Conservation (phyloP, 2,888 invertebrate genomes). For the Ichneumoninae sp. region DNA sequence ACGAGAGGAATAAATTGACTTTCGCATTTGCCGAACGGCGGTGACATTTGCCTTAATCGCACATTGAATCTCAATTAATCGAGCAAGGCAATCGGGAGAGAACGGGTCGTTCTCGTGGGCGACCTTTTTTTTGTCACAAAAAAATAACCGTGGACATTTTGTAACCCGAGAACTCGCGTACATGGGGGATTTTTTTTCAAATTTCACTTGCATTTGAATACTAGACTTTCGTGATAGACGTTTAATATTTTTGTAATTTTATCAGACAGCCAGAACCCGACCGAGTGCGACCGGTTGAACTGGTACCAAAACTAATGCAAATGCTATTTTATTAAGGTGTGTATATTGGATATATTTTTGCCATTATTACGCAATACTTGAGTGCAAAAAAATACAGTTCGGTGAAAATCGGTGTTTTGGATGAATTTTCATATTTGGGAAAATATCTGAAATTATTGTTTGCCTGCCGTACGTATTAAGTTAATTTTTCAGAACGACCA, state of each 20-base stretch:
- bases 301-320: background rate
- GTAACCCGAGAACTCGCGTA: constrained; percentile 13
- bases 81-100: background rate
- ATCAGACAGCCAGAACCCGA: background rate
- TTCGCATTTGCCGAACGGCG: constrained; percentile 41
- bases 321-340: background rate
- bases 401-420: background rate
- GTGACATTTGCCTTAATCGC: constrained; percentile 56
- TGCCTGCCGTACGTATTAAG: too few species aligned
- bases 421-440: too few species aligned
- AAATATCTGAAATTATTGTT: background rate
- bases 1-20: constrained; percentile 52
- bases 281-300: background rate
- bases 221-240: background rate
- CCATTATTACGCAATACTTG: background rate
- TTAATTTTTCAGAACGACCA: too few species aligned
- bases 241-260: constrained; percentile 19
- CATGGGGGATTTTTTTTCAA: background rate
- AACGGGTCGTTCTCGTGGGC: constrained; percentile 8
- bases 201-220: constrained; percentile 25
- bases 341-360: constrained; percentile 1
- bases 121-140: background rate
- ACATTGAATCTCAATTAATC: constrained; percentile 45
- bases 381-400: background rate
- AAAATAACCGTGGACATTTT: constrained; percentile 38